These are phyloP conservation scores for Drosophila falleni DNA, from an alignment of 2,888 invertebrate species.

Conservation along the genomic window DNA sequence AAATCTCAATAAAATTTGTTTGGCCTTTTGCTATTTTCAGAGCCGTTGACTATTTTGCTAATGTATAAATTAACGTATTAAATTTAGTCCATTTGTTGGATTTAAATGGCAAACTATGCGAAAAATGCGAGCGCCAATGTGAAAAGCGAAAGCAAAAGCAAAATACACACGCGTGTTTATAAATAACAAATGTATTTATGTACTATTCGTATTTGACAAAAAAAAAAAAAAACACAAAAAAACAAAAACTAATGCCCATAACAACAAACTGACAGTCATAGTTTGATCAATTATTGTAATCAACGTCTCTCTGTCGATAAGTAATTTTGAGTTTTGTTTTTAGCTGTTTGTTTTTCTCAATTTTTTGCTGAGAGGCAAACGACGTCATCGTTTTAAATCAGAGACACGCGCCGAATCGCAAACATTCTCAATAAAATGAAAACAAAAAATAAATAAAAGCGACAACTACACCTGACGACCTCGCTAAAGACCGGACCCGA, in stretches of 20 bases:
- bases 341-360: conserved; percentile 13
- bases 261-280: conserved; percentile 26
- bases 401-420: conserved; percentile 51
- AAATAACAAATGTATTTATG: conserved; percentile 20
- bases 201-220: not conserved
- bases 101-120: conserved; percentile 75
- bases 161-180: conserved; percentile 25
- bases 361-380: conserved; percentile 22
- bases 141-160: conserved; percentile 53
- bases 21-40: conserved; percentile 60
- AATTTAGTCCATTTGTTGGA: conserved; percentile 66
- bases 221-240: not conserved
- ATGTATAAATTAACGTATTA: conserved; percentile 66
- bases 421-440: conserved; percentile 32
- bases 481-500: conserved; percentile 59
- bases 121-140: conserved; percentile 63
- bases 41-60: conserved; percentile 53
- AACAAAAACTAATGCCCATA: conserved; percentile 34
- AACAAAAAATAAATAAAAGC: conserved; percentile 18
- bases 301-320: conserved; percentile 48
- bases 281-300: conserved; percentile 70
- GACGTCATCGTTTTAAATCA: conserved; percentile 71
- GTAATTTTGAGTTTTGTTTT: conserved; percentile 23
- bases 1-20: conserved; percentile 31
- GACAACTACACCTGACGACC: conserved; percentile 68